These are phyloP conservation scores for Paramisgurnus dabryanus DNA, from an alignment of 2,113 vertebrate species.

Conservation along the genomic window DNA sequence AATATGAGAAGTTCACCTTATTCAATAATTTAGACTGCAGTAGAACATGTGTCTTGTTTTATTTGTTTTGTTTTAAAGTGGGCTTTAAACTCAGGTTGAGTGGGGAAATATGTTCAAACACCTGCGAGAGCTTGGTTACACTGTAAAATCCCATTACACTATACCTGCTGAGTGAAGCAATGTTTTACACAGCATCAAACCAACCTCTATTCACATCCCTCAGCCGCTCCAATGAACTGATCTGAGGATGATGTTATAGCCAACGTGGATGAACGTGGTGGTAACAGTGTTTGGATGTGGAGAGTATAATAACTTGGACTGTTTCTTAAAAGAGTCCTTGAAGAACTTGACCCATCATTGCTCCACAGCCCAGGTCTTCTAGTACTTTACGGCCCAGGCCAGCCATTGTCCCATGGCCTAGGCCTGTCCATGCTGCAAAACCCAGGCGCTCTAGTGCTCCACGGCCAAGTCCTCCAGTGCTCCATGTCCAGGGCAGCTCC, in stretches of 20 bases:
- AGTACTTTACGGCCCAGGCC: too few species aligned
- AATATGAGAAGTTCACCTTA: not conserved
- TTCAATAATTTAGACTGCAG: not conserved
- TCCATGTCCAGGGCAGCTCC: too few species aligned
- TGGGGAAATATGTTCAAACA: conserved; percentile 42
- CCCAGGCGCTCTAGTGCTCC: too few species aligned
- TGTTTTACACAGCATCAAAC: conserved; percentile 20
- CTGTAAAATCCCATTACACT: conserved; percentile 42
- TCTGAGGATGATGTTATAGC: not conserved
- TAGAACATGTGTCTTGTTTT: not conserved
- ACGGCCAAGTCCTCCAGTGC: too few species aligned
- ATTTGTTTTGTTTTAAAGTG: not conserved
- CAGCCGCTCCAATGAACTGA: not conserved
- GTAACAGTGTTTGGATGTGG: not conserved
- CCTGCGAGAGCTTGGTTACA: conserved; percentile 2
- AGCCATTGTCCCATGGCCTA: too few species aligned
- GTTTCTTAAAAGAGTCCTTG: conserved; percentile 11
- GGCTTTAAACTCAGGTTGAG: too few species aligned
- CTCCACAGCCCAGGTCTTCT: too few species aligned
- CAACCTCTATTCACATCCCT: not conserved
- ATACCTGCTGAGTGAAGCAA: conserved; percentile 42
- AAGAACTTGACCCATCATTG: not conserved
- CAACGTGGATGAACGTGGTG: not conserved
- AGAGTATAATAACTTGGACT: not conserved
- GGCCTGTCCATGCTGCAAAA: too few species aligned